These are phyloP conservation scores for Julus scanicus DNA, from an alignment of 2,888 invertebrate species.

Conservation along the genomic window DNA sequence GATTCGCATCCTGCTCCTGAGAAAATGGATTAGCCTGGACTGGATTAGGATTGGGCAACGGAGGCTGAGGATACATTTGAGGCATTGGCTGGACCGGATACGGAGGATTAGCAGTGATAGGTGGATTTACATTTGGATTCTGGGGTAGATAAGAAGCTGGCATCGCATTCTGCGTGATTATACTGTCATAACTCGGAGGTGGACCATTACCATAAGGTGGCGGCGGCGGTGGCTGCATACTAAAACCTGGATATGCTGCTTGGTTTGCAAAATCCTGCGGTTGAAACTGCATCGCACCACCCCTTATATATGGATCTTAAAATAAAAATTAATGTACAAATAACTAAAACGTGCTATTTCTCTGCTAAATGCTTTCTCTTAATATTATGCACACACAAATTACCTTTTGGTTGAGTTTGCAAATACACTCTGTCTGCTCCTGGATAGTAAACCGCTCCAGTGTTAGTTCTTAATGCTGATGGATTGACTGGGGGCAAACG, in stretches of 20 bases:
- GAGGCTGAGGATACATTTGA: not conserved
- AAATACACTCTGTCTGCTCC: constrained; percentile 56
- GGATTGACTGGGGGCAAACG: not conserved
- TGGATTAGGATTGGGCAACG: not conserved
- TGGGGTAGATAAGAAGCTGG: not conserved
- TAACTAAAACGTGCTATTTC: not conserved
- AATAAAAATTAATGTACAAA: not conserved
- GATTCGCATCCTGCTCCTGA: constrained; percentile 12
- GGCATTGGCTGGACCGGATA: constrained; percentile 30
- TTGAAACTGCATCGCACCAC: constrained; percentile 8
- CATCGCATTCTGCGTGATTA: not conserved
- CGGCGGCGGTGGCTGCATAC: not conserved
- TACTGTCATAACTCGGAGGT: constrained; percentile 27
- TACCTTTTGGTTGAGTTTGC: constrained; percentile 54
- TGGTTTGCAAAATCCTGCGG: not conserved
- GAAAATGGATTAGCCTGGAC: not conserved
- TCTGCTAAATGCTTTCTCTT: not conserved
- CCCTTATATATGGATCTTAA: constrained; percentile 2
- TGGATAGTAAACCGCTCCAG: constrained; percentile 56
- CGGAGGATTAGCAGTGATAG: not conserved
- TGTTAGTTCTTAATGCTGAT: constrained; percentile 17
- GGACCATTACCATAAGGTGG: constrained; percentile 9
- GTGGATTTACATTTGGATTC: not conserved
- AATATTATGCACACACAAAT: not conserved
- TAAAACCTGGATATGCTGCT: not conserved